phyloP scores from a whole-genome alignment of 2,888 invertebrate genomes.

The Sipunculus nudus region DNA sequence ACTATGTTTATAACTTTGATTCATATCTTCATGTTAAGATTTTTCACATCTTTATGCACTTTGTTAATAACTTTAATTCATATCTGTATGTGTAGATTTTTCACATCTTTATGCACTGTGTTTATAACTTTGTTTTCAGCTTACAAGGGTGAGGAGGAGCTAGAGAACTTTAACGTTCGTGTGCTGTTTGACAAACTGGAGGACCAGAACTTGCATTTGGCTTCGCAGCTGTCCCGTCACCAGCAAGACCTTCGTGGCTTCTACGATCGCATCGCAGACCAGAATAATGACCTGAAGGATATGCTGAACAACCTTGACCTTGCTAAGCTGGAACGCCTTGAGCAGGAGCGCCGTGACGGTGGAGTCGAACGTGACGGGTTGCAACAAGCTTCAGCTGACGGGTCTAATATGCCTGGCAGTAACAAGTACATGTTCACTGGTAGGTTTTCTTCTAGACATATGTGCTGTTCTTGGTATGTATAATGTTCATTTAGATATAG shows the following conservation, averaged over 20 bases:
- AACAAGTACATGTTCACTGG: conserved; percentile 22
- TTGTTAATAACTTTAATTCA: no score
- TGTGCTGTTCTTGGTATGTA: no score
- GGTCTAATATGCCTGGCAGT: no score
- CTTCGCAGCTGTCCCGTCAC: conserved; percentile 61
- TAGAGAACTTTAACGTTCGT: conserved; percentile 63
- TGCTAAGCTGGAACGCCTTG: conserved; percentile 52
- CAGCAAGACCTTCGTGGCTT: conserved; percentile 57
- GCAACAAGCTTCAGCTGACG: conserved; percentile 39
- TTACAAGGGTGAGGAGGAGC: conserved; percentile 43
- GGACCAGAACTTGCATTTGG: conserved; percentile 64
- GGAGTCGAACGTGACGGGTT: conserved; percentile 36
- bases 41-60: no score
- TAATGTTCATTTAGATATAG: no score
- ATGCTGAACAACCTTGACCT: conserved; percentile 55
- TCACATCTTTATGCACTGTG: conserved; percentile 15
- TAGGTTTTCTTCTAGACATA: neutral
- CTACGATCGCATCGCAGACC: conserved; percentile 55
- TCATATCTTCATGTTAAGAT: no score
- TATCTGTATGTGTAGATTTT: neutral
- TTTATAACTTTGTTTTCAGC: neutral
- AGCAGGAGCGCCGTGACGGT: conserved; percentile 39
- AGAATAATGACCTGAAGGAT: conserved; percentile 55
- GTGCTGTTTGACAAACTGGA: conserved; percentile 63
- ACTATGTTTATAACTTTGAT: no score